Evolutionary conservation across 2,797 vertebrate genomes (phyloP), one percentile per base, ranked within the genome.

Genomic region (Pangasius mekongensis): DNA sequence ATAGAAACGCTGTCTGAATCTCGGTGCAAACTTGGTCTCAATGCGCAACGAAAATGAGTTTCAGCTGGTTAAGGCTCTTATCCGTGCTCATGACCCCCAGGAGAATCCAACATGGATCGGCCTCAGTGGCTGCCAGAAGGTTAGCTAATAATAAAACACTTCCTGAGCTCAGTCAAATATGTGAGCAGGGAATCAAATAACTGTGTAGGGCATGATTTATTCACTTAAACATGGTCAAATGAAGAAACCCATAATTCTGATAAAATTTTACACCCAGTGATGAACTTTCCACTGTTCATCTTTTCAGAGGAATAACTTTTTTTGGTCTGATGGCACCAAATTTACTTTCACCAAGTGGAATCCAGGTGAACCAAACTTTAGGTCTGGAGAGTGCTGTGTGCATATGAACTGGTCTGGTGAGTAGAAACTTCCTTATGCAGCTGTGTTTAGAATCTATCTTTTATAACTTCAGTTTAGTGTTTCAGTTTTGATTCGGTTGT

Each of bases 101-200:
- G 66, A 16, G 30, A 2, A 33, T 33, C n/a, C 13, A 16, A 33
- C 66, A 33, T 69, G 30, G 14, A 69, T 69, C 4, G 86, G 86
- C 8, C 86, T 87, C 22, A 66, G 11, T 6, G 33, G 27, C n/a
- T 87, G 86, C n/a, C 74, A 80, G 86, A 22, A 67, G 86, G 85
- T 86, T 30, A 14, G 64, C n/a, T 66, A 66, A 30, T n/a, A 30
- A 67, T 14, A 3, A 33, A 67, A 30, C 8, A 7, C 60, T 62
- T 6, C 60, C 60, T 27, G 22, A 62, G 0, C 6, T 62, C 60
- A 24, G 1, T 67, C 4, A 67, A 14, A 67, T 67, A 64, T n/a
- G 2, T 69, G 16, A 33, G 66, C 66, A 69, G n/a, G 66, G 3
- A 18, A 36, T 13, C n/a, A n/a, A 30, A 24, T 27, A 10, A 66